Percentiles rank a stretch among this genome's conserved stretches.
These are phyloP conservation scores for Aptenodytes forsteri DNA, from an alignment of 2,113 vertebrate genomes.

Conservation along the genomic window DNA sequence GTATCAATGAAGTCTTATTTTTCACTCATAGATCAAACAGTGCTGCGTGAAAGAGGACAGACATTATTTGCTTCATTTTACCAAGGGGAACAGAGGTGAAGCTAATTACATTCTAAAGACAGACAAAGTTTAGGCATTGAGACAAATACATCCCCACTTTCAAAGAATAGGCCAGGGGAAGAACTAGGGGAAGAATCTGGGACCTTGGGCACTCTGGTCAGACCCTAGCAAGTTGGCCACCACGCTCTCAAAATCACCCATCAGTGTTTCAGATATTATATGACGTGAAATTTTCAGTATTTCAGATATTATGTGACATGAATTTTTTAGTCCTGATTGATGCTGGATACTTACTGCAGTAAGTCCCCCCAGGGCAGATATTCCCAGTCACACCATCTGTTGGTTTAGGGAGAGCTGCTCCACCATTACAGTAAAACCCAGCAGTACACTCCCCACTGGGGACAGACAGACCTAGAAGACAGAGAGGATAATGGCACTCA, in stretches of 20 bases:
- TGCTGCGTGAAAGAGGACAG: not conserved
- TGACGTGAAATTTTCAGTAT: not conserved
- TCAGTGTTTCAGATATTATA: not conserved
- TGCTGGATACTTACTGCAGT: conserved; percentile 79
- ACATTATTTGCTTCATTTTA: not conserved
- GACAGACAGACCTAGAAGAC: conserved; percentile 78
- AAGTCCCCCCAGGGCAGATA: conserved; percentile 85
- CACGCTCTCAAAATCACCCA: not conserved
- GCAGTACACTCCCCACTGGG: conserved; percentile 84
- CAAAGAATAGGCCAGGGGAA: not conserved
- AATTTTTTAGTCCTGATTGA: too few species aligned
- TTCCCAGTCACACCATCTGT: conserved; percentile 81
- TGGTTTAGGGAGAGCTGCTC: conserved; percentile 79
- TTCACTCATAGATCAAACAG: not conserved
- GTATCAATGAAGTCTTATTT: not conserved
- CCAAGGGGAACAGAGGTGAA: not conserved
- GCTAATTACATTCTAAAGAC: not conserved
- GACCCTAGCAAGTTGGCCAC: not conserved
- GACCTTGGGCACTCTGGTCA: fast-evolving
- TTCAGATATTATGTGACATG: not conserved
- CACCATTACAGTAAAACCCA: conserved; percentile 85
- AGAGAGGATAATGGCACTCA: not conserved
- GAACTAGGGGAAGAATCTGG: not conserved
- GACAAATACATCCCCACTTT: not conserved
- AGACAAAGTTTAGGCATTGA: not conserved